Evolutionary conservation across 2,113 vertebrate species (phyloP), one percentile per base, ranked within the genome.

Genomic region (Eudyptes chrysolophus): DNA sequence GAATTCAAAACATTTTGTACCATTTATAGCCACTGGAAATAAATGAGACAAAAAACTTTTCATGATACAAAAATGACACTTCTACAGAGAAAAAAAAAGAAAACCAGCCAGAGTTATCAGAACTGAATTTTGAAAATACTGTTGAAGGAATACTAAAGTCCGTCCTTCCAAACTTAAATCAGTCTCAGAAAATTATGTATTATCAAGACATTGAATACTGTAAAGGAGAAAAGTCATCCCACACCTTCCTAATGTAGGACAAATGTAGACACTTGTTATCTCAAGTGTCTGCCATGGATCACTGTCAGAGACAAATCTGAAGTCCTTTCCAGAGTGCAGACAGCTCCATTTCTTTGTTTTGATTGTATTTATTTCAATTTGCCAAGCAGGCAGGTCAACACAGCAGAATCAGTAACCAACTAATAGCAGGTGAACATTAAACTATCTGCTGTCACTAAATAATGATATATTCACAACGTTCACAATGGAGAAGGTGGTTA

Each of bases 201-300:
- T 92, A 88, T 69, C 52, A 96, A 88, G 80, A 81, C 58, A 86
- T 17, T 92, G 70, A 57, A 55, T 83, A 76, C 75, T 29, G 5
- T 42, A 89, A 68, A 24, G 62, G 40, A 92, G 29, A 95, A 93
- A 88, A 94, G 82, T 84, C 75, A 92, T 52, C 30, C 54, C 75
- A 90, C 49, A 86, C 58, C 78, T 92, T 85, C 49, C 52, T 92
- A 88, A 80, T 24, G 55, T 14, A 94, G 90, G 87, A 90, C 69
- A 96, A 92, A 94, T 52, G 75, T 55, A 90, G 82, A 79, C 30
- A 42, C 48, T 85, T 85, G 60, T 87, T 95, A 94, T 88, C 74
- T 83, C 70, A 80, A 83, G 57, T 90, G 58, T 90, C 70, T 86
- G 82, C 52, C 58, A 76, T 40, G 36, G 85, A 90, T 94, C 85